These are phyloP conservation scores for Poecilobothrus nobilitatus DNA, from an alignment of 2,888 invertebrate species.

Conservation along the genomic window DNA sequence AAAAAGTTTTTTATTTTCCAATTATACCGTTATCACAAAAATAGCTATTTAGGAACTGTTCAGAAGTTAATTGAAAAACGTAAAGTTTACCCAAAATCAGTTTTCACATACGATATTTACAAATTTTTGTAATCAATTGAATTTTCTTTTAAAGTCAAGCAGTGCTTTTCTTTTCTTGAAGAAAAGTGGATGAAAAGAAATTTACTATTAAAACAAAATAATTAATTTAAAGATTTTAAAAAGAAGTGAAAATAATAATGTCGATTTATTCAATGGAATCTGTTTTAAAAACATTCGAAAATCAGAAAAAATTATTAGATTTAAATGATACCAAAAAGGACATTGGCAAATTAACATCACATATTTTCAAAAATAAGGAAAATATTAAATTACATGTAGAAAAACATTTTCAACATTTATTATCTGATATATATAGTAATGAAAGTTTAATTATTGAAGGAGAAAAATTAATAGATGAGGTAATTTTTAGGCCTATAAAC, in stretches of 20 bases:
- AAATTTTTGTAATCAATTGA: no score
- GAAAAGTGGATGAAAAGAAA: no score
- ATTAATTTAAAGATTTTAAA: no score
- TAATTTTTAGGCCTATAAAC: conserved; percentile 19
- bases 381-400: conserved; percentile 38
- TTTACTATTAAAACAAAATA: no score
- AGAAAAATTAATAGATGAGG: conserved; percentile 32
- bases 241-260: background rate
- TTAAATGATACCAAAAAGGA: conserved; percentile 30
- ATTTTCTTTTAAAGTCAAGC: no score
- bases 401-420: conserved; percentile 39
- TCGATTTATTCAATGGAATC: background rate
- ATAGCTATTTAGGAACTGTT: no score
- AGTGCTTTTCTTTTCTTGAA: no score
- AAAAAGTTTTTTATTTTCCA: no score
- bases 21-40: no score
- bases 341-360: conserved; percentile 33
- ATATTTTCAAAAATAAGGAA: conserved; percentile 36
- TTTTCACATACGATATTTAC: no score
- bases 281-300: background rate
- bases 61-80: no score
- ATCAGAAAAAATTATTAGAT: conserved; percentile 18
- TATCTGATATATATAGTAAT: conserved; percentile 36
- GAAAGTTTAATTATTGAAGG: conserved; percentile 38
- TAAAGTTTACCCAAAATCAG: no score